phyloP scores from a whole-genome alignment of 2,888 invertebrate species.

The Folsomia candida region DNA sequence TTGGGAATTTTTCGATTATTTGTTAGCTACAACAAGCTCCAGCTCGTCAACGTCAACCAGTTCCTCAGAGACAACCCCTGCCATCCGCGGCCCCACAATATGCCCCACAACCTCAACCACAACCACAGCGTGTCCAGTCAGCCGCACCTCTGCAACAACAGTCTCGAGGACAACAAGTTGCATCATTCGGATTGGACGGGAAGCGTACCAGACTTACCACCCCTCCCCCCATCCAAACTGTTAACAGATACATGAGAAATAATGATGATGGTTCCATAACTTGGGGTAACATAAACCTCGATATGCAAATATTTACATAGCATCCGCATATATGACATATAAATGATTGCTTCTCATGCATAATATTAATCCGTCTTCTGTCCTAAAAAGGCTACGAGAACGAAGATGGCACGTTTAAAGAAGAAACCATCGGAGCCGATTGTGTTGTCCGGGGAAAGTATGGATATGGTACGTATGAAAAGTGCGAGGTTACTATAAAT shows the following conservation, averaged over 20 bases:
- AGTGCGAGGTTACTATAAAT: too few species aligned
- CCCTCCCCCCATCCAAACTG: conserved; percentile 49
- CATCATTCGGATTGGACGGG: conserved; percentile 11
- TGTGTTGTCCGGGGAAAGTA: conserved; percentile 51
- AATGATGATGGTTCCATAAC: conserved; percentile 49
- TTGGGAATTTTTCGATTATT: not conserved
- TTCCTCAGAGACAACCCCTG: conserved; percentile 21
- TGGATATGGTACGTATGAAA: too few species aligned
- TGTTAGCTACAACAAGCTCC: conserved; percentile 28
- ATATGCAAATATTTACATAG: too few species aligned
- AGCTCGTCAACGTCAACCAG: conserved; percentile 32
- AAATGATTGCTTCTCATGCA: too few species aligned
- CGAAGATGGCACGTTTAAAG: conserved; percentile 50
- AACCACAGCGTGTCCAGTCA: conserved; percentile 11
- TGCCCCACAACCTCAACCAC: conserved; percentile 28
- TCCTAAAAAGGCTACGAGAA: not conserved
- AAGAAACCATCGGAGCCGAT: conserved; percentile 50
- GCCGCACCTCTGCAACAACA: conserved; percentile 17
- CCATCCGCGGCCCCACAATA: conserved; percentile 23
- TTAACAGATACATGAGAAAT: conserved; percentile 47
- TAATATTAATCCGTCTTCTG: too few species aligned
- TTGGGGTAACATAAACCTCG: conserved; percentile 50
- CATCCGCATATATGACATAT: too few species aligned
- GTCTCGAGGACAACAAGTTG: not conserved
- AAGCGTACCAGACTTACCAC: conserved; percentile 41